These are phyloP conservation scores for Odocoileus virginianus DNA, from an alignment of 2,113 vertebrate genomes.

Conservation along the genomic window DNA sequence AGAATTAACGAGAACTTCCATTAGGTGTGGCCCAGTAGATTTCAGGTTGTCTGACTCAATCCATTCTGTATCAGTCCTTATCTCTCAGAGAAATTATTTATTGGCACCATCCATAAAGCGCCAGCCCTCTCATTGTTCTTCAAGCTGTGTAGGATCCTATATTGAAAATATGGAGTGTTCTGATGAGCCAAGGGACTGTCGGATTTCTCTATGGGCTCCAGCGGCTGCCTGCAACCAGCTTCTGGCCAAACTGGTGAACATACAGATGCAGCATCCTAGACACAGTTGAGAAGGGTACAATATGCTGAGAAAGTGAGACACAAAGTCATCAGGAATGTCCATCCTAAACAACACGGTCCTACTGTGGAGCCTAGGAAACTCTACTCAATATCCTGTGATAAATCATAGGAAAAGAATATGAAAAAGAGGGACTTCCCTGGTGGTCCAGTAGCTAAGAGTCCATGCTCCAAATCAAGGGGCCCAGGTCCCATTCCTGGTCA, in stretches of 20 bases:
- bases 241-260: conserved; percentile 79
- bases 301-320: background rate
- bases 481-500: background rate
- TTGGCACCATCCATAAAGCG: background rate
- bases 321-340: accelerated
- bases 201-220: conserved; percentile 58
- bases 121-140: background rate
- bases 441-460: background rate
- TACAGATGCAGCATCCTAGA: conserved; percentile 75
- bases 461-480: background rate
- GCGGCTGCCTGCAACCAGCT: conserved; percentile 81
- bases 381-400: background rate
- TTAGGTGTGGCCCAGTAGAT: background rate
- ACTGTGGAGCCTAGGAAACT: background rate
- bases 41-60: accelerated
- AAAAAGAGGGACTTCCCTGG: background rate
- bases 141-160: background rate
- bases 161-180: background rate
- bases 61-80: background rate
- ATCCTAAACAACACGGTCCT: background rate
- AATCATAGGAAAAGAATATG: background rate
- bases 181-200: conserved; percentile 78
- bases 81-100: background rate
- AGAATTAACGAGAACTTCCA: background rate
- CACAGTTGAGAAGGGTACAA: accelerated